phyloP scores from a whole-genome alignment of 2,888 invertebrate genomes.

The Strigamia crassipes region DNA sequence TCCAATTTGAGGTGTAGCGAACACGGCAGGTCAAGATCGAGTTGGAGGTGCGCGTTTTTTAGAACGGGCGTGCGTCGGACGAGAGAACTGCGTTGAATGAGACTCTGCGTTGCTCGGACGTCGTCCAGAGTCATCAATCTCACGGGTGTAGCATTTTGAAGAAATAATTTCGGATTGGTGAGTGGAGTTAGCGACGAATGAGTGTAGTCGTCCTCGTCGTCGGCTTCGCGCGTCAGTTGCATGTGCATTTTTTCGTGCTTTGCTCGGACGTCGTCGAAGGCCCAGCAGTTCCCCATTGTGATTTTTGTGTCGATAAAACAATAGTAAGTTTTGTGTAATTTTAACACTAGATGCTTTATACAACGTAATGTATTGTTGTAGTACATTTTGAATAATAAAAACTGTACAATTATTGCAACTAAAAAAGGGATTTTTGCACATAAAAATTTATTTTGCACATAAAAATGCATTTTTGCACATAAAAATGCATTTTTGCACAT shows the following conservation, averaged over 20 bases:
- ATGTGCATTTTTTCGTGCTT: not conserved
- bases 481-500: too few species aligned
- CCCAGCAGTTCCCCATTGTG: not conserved
- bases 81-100: not conserved
- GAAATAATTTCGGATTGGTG: not conserved
- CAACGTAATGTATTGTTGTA: too few species aligned
- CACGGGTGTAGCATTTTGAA: not conserved
- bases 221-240: not conserved
- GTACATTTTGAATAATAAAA: too few species aligned
- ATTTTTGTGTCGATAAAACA: too few species aligned
- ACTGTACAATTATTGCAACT: too few species aligned
- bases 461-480: too few species aligned
- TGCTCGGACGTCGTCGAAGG: not conserved
- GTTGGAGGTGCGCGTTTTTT: not conserved
- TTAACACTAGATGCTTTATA: too few species aligned
- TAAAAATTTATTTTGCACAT: too few species aligned
- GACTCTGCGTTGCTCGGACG: not conserved
- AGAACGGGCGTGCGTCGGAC: not conserved
- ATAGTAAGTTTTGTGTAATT: too few species aligned
- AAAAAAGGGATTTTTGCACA: too few species aligned
- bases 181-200: not conserved
- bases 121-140: not conserved
- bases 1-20: not conserved
- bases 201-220: not conserved
- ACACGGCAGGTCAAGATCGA: not conserved